Percentiles rank a stretch among this genome's conserved stretches.
Evolutionary conservation across 2,113 vertebrate genomes (phyloP).

Genomic region (Symphodus melops): DNA sequence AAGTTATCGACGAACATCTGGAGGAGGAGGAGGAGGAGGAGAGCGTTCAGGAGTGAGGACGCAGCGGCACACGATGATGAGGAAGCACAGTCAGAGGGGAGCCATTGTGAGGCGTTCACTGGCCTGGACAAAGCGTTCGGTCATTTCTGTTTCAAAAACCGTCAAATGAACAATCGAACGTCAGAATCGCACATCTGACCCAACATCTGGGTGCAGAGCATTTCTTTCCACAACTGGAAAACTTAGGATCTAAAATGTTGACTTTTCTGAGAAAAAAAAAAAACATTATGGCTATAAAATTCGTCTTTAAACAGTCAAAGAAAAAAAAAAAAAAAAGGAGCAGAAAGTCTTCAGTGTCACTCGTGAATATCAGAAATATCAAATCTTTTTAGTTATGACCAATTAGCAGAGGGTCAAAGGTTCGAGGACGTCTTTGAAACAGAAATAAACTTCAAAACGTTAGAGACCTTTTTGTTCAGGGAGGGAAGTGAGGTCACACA

Average conservation of each 20-base stretch:
- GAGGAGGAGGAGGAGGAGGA: constrained; percentile 37
- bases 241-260: too few species aligned
- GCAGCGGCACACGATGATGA: accelerated
- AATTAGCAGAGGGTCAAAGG: neutral
- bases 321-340: too few species aligned
- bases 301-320: too few species aligned
- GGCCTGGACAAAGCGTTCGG: neutral
- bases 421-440: constrained; percentile 31
- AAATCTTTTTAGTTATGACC: too few species aligned
- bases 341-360: too few species aligned
- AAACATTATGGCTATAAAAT: too few species aligned
- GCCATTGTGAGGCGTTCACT: constrained; percentile 30
- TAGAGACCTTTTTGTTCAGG: neutral
- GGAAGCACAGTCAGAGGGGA: neutral
- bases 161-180: constrained; percentile 9
- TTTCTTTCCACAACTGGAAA: too few species aligned
- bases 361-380: too few species aligned
- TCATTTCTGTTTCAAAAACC: constrained; percentile 50
- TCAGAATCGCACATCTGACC: neutral
- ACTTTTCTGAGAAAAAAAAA: too few species aligned
- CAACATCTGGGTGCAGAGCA: too few species aligned
- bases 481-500: constrained; percentile 48
- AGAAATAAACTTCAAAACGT: constrained; percentile 13
- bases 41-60: neutral
- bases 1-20: constrained; percentile 94